phyloP scores from a whole-genome alignment of 2,888 invertebrate species.

The Acanthococcus lagerstroemiae region DNA sequence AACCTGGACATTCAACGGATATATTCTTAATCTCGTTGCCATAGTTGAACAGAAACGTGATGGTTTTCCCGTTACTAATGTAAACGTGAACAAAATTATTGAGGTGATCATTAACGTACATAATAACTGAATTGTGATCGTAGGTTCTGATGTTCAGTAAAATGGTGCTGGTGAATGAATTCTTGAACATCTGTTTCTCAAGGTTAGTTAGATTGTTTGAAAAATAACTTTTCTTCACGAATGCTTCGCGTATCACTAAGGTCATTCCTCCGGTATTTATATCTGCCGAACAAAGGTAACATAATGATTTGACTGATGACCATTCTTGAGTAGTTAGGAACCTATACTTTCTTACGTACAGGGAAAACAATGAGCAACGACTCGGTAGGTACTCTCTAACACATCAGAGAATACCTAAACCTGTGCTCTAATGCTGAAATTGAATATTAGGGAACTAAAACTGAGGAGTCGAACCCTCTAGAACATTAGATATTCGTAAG shows the following conservation, averaged over 20 bases:
- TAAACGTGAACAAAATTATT: conserved; percentile 88
- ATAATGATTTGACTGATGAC: no score
- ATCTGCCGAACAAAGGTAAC: no score
- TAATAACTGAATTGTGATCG: conserved; percentile 64
- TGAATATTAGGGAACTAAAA: no score
- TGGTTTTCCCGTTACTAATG: conserved; percentile 65
- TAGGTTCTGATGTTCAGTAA: conserved; percentile 84
- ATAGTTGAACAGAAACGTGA: conserved; percentile 75
- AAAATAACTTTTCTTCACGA: conserved; percentile 69
- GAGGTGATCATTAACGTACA: conserved; percentile 84
- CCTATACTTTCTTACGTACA: no score
- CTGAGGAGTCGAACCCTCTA: no score
- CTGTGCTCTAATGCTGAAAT: no score
- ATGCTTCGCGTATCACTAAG: conserved; percentile 70
- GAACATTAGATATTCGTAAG: no score
- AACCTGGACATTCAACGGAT: conserved; percentile 57
- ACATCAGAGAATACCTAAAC: no score
- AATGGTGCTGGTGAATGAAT: conserved; percentile 67
- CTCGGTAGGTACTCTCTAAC: no score
- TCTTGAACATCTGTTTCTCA: conserved; percentile 54
- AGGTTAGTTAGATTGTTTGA: conserved; percentile 49
- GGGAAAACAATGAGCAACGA: no score
- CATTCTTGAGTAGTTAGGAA: no score
- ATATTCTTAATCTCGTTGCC: conserved; percentile 69
- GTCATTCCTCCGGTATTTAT: conserved; percentile 83